phyloP scores from a whole-genome alignment of 2,888 invertebrate genomes.

The Elysia crispata region DNA sequence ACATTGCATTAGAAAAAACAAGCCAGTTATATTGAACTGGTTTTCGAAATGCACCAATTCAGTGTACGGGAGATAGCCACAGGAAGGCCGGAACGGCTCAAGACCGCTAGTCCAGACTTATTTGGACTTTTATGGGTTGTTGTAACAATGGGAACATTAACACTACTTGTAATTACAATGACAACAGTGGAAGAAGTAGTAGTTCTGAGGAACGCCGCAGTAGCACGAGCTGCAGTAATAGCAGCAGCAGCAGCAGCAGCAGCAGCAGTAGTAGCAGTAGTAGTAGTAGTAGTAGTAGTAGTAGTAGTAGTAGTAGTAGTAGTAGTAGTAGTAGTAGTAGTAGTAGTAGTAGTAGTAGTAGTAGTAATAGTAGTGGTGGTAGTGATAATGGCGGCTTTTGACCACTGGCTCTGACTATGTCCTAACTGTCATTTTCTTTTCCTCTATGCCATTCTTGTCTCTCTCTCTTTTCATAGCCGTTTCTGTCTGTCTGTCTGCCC shows the following conservation, averaged over 20 bases:
- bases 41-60: too few relatives aligned
- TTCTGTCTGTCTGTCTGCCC: not conserved
- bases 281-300: not conserved
- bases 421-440: not conserved
- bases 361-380: constrained; percentile 22
- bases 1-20: too few relatives aligned
- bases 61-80: too few relatives aligned
- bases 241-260: not conserved
- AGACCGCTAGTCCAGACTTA: too few relatives aligned
- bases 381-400: not conserved
- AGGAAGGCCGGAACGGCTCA: too few relatives aligned
- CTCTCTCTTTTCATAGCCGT: not conserved
- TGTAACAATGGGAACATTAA: too few relatives aligned
- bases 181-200: not conserved
- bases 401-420: too few relatives aligned
- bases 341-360: constrained; percentile 28
- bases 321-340: constrained; percentile 22
- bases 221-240: not conserved
- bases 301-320: constrained; percentile 11
- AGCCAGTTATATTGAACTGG: too few relatives aligned
- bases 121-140: too few relatives aligned
- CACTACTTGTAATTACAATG: not conserved
- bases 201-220: not conserved
- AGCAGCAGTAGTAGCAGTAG: not conserved
- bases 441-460: not conserved